Base-by-base conservation (phyloP, 2,113 vertebrate species). In the Sebastes fasciatus region DNA sequence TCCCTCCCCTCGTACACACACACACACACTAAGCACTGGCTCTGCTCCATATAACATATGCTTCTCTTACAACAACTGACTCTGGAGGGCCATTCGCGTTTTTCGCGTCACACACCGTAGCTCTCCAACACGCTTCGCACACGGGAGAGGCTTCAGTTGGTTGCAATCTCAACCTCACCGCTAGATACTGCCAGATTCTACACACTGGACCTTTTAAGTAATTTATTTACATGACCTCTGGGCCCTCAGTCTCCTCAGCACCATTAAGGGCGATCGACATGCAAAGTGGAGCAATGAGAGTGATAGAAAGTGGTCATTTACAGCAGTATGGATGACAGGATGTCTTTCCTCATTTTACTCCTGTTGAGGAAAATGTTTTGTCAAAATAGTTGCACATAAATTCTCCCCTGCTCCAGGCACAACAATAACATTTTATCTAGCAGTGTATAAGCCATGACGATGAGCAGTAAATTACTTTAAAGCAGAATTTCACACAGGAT, bases 401-500 rank as follows among this genome's bases (percentile, higher is more conserved):
- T 34, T 16, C 16, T 13, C 48, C 43, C 16, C 8, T 34, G 55
- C 78, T 78, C 23, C 43, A 63, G 73, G 69, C 57, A 7, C 40
- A 16, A 10, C 42, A 12, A 52, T 12, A 58, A 2, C 14, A 42
- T 74, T 66, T 69, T 23, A 74, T 83, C 40, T 45, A 49, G 13
- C 67, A 17, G 43, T 23, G 9, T 4, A 8, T 17, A 45, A 71
- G 34, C 62, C 45, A n/a, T 64, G 54, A 81, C 86, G 80, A 83
- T 43, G n/a, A 83, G 48, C 55, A 48, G 11, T 43, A 52, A 74
- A 74, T 58, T 4, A 51, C 51, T 68, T 49, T 26, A 26, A n/a
- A 57, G 21, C 45, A 52, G 49, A 73, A 52, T 70, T 82, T 84
- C 69, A 71, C 58, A 26, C 1, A 51, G 51, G 77, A 61, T 74